phyloP scores from a whole-genome alignment of 1,140 invertebrate species.

The Pseudoatta argentina region DNA sequence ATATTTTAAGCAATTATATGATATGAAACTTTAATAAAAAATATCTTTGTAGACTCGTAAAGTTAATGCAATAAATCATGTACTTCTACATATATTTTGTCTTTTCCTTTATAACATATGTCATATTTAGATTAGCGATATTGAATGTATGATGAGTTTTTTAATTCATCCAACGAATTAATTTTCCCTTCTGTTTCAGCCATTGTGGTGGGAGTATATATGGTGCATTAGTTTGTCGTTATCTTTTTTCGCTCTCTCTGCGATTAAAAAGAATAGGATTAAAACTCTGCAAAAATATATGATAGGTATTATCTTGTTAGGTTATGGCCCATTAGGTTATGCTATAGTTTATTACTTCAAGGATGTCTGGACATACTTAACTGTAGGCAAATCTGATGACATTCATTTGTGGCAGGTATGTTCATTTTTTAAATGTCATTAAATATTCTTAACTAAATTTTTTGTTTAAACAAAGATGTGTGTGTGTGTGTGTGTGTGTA shows the following conservation, averaged over 20 bases:
- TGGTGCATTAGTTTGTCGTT: slow-evolving; percentile 96
- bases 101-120: neutral
- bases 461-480: neutral
- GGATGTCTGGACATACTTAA: slow-evolving; percentile 94
- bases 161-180: neutral
- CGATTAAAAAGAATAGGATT: slow-evolving; percentile 94
- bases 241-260: slow-evolving; percentile 94
- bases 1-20: slow-evolving; percentile 11
- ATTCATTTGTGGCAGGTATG: slow-evolving; percentile 93
- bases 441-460: neutral
- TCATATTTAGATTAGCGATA: neutral
- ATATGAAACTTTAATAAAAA: neutral
- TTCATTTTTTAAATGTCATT: neutral
- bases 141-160: neutral
- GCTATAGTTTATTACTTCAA: slow-evolving; percentile 93
- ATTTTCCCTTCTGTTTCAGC: slow-evolving; percentile 84
- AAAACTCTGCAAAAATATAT: slow-evolving; percentile 93
- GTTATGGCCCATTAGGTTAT: slow-evolving; percentile 93
- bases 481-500: fast-evolving
- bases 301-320: slow-evolving; percentile 92
- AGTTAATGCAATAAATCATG: neutral
- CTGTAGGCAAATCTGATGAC: slow-evolving; percentile 89
- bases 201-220: slow-evolving; percentile 97
- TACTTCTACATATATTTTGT: neutral
- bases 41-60: neutral